Base-by-base conservation (phyloP, 1,140 invertebrate genomes). In the Centruroides sculpturatus region DNA sequence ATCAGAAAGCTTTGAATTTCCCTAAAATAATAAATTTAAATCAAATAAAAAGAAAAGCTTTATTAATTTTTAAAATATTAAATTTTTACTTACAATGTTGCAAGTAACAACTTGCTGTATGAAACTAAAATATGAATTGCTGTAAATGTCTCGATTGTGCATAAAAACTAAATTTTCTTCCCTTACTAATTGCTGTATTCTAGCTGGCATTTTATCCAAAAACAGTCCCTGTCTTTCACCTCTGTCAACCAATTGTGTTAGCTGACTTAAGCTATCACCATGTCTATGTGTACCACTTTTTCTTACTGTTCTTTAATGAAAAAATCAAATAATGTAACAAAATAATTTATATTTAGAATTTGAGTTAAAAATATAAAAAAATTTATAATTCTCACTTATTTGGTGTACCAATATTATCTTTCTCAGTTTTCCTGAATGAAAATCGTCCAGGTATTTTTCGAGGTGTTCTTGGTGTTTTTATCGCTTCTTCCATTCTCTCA, bases 91-190 rank as follows among this genome's bases (percentile, higher is more conserved):
- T 62, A 70, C 70, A 48, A 67, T 35, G 55, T 69, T 71, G 34
- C 61, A 73, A 65, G 68, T 70, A 41, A 77, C 71, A 10, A 80
- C 64, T 59, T 76, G 73, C 66, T 73, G 72, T 64, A 80, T 74
- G 65, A 81, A 80, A 48, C 71, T 71, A 68, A 78, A 80, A 67
- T 80, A 80, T 61, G 80, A 78, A 1, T 69, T 66, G 63, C 73
- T 75, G 66, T 78, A 81, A 56, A 80, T 73, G 67, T 77, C 78
- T 60, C 75, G 71, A 65, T 79, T 78, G 67, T 78, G 77, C 71
- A 79, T 73, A 67, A 79, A 80, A 60, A 74, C 70, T 10, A 80
- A 73, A 68, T 80, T 80, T 64, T 79, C 75, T 63, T 77, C 75
- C 23, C 73, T 66, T 5, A 80, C 77, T 60, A 72, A 71, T 58